Evolutionary conservation across 2,888 invertebrate genomes (phyloP), one percentile per base, ranked within the genome.

Genomic region (Pollenia griseotomentosa): DNA sequence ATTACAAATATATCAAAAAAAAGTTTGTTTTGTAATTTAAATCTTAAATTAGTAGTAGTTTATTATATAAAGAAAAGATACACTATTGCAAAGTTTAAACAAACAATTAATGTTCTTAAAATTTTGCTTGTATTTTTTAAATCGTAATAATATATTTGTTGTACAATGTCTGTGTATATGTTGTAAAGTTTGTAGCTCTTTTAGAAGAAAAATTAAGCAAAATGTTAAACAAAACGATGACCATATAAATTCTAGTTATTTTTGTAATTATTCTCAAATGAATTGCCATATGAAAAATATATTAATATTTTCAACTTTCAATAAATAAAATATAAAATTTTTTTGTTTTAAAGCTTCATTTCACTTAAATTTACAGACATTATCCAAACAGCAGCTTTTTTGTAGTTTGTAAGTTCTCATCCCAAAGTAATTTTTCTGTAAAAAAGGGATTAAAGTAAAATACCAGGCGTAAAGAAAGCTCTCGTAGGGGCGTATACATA

Each of bases 201-300:
- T 55, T 40, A 66, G 48, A 53, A 68, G 70, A 10, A 51, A 78
- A 73, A 63, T 55, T 19, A 46, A 12, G 44, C 68, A 77, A 55
- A 75, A 83, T 59, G 48, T n/a, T 48, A 14, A 73, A 63, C 23
- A 23, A 63, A 61, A 51, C 63, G 44, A 71, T 81, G 63, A 84
- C 79, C 65, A 81, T 71, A 77, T 79, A 68, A 79, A 82, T 80
- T 87, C 79, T 85, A 87, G 85, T 87, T 87, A 87, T 85, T 85
- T 87, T 87, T 79, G 57, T 83, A 87, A 85, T 85, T 87, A 82
- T 87, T 85, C 82, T 77, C 71, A 80, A 83, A 80, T 85, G 71
- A 87, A 80, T 85, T 87, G 87, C 87, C 87, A 87, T 87, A 87
- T 85, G 66, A 87, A 84, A 33, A 33, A 74, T 84, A 73, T 63